Evolutionary conservation across 2,797 vertebrate genomes (phyloP).

Genomic region (Ibycter americanus): DNA sequence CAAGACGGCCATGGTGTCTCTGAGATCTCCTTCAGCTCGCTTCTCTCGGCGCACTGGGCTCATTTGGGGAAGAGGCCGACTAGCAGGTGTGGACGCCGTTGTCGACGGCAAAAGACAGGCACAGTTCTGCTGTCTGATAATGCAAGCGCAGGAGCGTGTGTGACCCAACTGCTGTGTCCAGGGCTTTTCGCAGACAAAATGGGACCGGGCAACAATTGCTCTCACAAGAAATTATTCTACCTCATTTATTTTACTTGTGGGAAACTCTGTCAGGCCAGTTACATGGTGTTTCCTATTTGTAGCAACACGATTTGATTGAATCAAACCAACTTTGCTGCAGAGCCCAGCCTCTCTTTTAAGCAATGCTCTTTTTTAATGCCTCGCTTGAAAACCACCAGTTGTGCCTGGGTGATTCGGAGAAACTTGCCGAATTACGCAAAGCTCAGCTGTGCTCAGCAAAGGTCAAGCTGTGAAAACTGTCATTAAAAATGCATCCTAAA

Average conservation of each 20-base stretch:
- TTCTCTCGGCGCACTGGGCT: neutral
- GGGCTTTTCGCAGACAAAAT: neutral
- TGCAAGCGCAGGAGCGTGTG: accelerated
- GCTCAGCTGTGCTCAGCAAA: neutral
- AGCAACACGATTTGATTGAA: neutral
- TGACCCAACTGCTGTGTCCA: neutral
- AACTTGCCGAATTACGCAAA: neutral
- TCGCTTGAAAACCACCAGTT: neutral
- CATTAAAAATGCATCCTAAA: neutral
- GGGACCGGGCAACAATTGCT: neutral
- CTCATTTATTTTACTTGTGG: neutral
- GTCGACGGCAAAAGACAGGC: accelerated
- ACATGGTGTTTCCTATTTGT: neutral
- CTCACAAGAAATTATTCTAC: neutral
- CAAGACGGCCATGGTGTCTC: neutral
- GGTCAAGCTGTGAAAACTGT: neutral
- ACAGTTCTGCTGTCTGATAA: neutral
- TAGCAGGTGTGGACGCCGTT: accelerated
- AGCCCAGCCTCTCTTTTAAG: neutral
- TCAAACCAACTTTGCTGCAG: neutral
- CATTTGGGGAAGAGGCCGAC: neutral
- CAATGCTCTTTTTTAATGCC: neutral
- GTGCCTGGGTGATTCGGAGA: neutral
- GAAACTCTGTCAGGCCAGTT: neutral
- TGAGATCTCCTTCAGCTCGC: neutral